These are phyloP conservation scores for Catharus ustulatus DNA, from an alignment of 2,797 vertebrate species.

Conservation along the genomic window DNA sequence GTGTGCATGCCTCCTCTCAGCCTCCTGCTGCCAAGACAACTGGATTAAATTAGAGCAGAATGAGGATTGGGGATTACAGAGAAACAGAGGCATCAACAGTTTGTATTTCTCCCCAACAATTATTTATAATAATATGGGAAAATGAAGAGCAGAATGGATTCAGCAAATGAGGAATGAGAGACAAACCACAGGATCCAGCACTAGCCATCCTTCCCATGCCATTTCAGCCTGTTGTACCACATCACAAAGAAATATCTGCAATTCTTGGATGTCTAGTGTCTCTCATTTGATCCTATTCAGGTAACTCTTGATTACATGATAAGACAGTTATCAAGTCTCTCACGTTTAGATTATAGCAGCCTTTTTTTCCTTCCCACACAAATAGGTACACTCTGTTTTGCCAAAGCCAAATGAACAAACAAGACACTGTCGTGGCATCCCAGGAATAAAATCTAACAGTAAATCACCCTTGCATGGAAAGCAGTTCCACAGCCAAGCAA, in stretches of 20 bases:
- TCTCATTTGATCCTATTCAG: not conserved
- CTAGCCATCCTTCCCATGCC: not conserved
- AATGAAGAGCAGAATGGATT: not conserved
- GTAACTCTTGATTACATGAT: conserved; percentile 4
- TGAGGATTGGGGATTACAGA: not conserved
- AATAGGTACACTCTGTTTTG: not conserved
- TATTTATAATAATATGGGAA: not conserved
- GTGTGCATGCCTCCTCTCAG: not conserved
- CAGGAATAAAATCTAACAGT: conserved; percentile 2
- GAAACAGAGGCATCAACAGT: conserved; percentile 15
- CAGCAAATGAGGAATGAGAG: not conserved
- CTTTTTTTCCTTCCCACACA: not conserved
- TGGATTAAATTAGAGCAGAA: conserved; percentile 4
- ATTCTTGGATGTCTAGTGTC: not conserved
- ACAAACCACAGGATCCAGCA: not conserved
- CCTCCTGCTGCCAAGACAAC: not conserved
- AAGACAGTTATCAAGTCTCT: not conserved
- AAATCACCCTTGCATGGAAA: not conserved
- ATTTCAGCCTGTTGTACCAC: not conserved
- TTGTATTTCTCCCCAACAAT: not conserved
- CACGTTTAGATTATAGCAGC: not conserved
- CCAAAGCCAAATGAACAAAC: not conserved
- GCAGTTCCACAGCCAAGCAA: not conserved
- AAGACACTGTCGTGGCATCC: not conserved
- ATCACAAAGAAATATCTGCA: not conserved